phyloP scores from a whole-genome alignment of 2,888 invertebrate genomes.

The Xanthorhoe designata region DNA sequence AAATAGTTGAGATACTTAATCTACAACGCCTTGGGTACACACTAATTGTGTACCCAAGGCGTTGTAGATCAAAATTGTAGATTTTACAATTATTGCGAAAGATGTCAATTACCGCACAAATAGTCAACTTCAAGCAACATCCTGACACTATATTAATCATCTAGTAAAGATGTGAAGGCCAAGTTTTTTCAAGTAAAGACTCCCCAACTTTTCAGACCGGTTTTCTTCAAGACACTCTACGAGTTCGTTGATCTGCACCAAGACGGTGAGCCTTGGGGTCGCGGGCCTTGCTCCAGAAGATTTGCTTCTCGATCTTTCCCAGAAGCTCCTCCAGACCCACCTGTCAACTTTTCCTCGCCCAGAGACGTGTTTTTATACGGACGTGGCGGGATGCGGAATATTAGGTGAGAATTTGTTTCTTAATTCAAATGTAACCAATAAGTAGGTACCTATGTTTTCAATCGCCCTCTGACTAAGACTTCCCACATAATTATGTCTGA shows the following conservation, averaged over 20 bases:
- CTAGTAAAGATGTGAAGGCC: not conserved
- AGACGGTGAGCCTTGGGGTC: constrained; percentile 92
- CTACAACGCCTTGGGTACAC: too few species aligned
- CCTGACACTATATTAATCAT: too few species aligned
- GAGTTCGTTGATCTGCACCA: constrained; percentile 95
- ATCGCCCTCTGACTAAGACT: too few species aligned
- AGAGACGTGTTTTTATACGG: constrained; percentile 94
- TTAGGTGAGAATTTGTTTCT: constrained; percentile 84
- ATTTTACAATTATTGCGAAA: too few species aligned
- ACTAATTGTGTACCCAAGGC: too few species aligned
- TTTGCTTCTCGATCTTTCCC: constrained; percentile 88
- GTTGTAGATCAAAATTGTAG: too few species aligned
- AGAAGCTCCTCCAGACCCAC: constrained; percentile 86
- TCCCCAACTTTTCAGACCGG: constrained; percentile 86
- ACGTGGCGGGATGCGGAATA: constrained; percentile 92
- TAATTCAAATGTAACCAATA: too few species aligned
- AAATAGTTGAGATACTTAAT: too few species aligned
- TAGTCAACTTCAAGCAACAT: too few species aligned
- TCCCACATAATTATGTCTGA: too few species aligned
- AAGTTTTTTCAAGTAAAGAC: not conserved
- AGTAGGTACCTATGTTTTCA: too few species aligned
- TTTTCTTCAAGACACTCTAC: constrained; percentile 93
- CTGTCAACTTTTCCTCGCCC: constrained; percentile 92
- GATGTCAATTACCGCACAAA: too few species aligned
- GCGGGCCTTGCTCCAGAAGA: constrained; percentile 90